Base-by-base conservation (phyloP, 37 sponge, comb jelly and placozoan genomes). In the Haliclona indistincta region DNA sequence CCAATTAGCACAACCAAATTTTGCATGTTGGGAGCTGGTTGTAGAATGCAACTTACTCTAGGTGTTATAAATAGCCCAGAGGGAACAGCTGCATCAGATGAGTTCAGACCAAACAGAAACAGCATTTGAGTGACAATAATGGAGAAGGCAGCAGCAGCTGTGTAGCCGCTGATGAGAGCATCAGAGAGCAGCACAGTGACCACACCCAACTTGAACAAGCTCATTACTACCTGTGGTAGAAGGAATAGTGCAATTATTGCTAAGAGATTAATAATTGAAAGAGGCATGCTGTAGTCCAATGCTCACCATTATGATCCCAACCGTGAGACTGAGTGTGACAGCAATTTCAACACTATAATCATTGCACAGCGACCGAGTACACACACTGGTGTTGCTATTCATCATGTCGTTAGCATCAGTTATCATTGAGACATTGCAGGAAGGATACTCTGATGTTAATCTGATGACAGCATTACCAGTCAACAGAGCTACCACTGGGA, bases 161-260 rank as follows among this genome's bases (percentile, higher is more conserved):
- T 93, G 78, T 85, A 93, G 55, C 93, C 93, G 71, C 82, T 81
- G 47, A 93, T 73, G 8, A 93, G 82, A 64, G 90, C 51, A 40
- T 93, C 93, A 1, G 93, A 93, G 42, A 93, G 77, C 54, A 89
- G 81, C 43, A 88, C 42, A 30, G 89, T 86, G 52, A 92, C 65
- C 55, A 92, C 79, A 5, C 93, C 93, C 15, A 92, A 51, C 63
- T 64, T 71, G 22, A 85, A 43, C 10, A 78, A 7, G 51, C 86
- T 64, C 79, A 78, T 78, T 1, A 78, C 8, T 2, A 85, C 34
- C 86, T 85, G n/a, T n/a, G n/a, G n/a, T n/a, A n/a, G n/a, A n/a
- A n/a, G n/a, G n/a, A n/a, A n/a, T n/a, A n/a, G n/a, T n/a, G n/a
- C n/a, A n/a, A n/a, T n/a, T n/a, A n/a, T n/a, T n/a, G n/a, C n/a